These are phyloP conservation scores for Montifringilla adamsi DNA, from an alignment of 2,113 vertebrate genomes.

Conservation along the genomic window DNA sequence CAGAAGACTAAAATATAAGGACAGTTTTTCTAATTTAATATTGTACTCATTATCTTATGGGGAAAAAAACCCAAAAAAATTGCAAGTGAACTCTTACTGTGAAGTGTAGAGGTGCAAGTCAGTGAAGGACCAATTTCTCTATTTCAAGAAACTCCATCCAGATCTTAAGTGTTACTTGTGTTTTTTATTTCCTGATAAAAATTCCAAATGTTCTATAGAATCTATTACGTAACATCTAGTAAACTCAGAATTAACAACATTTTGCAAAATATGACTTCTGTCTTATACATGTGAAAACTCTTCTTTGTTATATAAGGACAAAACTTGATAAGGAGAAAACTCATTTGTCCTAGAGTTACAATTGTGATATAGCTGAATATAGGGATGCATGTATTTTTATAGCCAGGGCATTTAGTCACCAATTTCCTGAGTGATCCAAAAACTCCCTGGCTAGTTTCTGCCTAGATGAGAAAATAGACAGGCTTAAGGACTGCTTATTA, in stretches of 20 bases:
- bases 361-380: neutral
- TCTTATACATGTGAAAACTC: neutral
- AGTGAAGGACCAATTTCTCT: neutral
- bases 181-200: neutral
- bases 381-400: neutral
- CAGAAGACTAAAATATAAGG: neutral
- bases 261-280: neutral
- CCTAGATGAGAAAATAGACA: neutral
- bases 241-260: neutral
- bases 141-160: neutral
- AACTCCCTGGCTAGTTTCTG: neutral
- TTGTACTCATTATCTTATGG: neutral
- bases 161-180: neutral
- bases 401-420: neutral
- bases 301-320: neutral
- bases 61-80: neutral
- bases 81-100: neutral
- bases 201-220: neutral
- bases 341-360: neutral
- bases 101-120: neutral
- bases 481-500: neutral
- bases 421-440: neutral
- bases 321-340: fast-evolving
- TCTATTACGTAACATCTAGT: neutral
- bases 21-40: neutral